These are phyloP conservation scores for Pterostichus niger DNA, from an alignment of 2,888 invertebrate species.

Conservation along the genomic window DNA sequence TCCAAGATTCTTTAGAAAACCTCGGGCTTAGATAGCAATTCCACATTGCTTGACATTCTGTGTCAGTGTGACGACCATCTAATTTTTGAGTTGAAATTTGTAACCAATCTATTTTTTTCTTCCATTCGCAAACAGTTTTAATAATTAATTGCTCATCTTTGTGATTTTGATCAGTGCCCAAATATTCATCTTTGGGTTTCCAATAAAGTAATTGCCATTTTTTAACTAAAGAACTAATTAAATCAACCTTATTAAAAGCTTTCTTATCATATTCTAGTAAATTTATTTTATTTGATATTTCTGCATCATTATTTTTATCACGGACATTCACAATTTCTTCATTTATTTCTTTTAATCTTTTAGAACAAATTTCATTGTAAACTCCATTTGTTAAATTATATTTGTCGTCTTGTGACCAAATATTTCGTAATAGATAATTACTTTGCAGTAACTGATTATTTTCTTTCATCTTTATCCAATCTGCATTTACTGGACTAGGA, in stretches of 20 bases:
- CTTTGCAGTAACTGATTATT: constrained; percentile 72
- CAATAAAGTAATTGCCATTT: constrained; percentile 1
- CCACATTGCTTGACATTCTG: constrained; percentile 86
- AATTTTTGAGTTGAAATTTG: constrained; percentile 77
- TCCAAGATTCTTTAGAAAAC: constrained; percentile 82
- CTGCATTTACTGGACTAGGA: constrained; percentile 81
- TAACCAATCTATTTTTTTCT: constrained; percentile 78
- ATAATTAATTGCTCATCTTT: constrained; percentile 39
- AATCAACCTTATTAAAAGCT: constrained; percentile 23
- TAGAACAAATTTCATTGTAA: constrained; percentile 69
- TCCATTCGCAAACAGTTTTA: constrained; percentile 34
- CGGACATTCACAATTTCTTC: constrained; percentile 70
- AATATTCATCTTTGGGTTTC: neutral
- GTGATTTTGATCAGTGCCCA: neutral
- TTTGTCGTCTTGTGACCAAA: constrained; percentile 82
- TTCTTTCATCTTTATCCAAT: constrained; percentile 74
- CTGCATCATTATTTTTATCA: neutral
- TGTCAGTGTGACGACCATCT: constrained; percentile 80
- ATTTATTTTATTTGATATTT: constrained; percentile 36
- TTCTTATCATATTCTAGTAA: neutral
- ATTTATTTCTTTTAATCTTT: constrained; percentile 74
- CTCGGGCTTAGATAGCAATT: constrained; percentile 84
- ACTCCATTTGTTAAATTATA: constrained; percentile 78
- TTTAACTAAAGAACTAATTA: constrained; percentile 29
- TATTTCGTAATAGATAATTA: constrained; percentile 66